These are phyloP conservation scores for Mallotus villosus DNA, from an alignment of 2,797 vertebrate genomes.

Conservation along the genomic window DNA sequence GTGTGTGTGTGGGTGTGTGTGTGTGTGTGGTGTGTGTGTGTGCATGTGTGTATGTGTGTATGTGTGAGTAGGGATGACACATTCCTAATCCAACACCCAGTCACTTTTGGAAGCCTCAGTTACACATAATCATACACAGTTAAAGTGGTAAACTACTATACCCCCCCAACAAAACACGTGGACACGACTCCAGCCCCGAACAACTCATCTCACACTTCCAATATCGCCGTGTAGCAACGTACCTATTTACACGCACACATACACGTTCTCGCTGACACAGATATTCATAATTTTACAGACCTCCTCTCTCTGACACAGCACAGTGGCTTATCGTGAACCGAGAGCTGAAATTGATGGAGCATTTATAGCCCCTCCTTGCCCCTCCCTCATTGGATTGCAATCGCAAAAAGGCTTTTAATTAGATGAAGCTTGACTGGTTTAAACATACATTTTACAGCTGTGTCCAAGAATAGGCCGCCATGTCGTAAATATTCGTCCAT, in stretches of 20 bases:
- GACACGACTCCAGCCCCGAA: background rate
- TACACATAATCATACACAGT: background rate
- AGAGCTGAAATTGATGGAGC: constrained; percentile 56
- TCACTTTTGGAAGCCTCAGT: background rate
- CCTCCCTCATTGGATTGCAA: constrained; percentile 67
- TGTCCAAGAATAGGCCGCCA: constrained; percentile 62
- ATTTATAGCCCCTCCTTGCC: constrained; percentile 62
- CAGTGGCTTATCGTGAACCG: constrained; percentile 23
- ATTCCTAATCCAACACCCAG: background rate
- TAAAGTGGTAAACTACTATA: background rate
- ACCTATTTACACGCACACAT: constrained; percentile 31
- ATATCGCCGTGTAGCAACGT: constrained; percentile 40
- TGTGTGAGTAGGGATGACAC: background rate
- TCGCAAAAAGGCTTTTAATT: constrained; percentile 74
- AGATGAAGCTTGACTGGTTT: constrained; percentile 72
- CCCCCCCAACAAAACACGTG: background rate
- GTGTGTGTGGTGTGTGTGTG: background rate
- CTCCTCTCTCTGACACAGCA: constrained; percentile 58
- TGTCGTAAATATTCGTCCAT: constrained; percentile 66
- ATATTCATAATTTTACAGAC: constrained; percentile 65
- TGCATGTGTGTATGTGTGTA: background rate
- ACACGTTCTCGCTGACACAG: constrained; percentile 2
- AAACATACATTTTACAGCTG: constrained; percentile 69
- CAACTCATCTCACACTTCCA: constrained; percentile 27
- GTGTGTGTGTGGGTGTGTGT: constrained; percentile 8